Percentiles rank a stretch among this genome's conserved stretches.
Evolutionary conservation across 2,113 vertebrate genomes (phyloP).

Genomic region (Struthio camelus): DNA sequence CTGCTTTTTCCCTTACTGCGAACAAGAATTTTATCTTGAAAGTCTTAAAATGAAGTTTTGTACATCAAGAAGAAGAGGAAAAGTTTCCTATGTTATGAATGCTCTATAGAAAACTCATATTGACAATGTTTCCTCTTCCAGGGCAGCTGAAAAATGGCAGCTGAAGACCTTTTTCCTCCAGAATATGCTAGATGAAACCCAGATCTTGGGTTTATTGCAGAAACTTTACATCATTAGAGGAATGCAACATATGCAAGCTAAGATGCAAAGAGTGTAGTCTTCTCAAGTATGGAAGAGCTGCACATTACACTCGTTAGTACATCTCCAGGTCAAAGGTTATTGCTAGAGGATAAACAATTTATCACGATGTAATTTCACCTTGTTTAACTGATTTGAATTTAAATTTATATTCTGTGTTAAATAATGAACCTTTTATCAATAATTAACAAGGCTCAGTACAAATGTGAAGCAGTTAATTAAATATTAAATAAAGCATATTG

Average conservation of each 20-base stretch:
- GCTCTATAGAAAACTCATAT: not conserved
- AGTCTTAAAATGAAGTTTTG: not conserved
- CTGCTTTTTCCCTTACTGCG: not conserved
- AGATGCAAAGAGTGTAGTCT: not conserved
- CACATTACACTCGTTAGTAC: not conserved
- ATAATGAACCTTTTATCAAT: constrained; percentile 63
- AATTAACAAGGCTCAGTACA: constrained; percentile 56
- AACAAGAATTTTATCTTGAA: not conserved
- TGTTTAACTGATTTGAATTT: constrained; percentile 55
- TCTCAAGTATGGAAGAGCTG: not conserved
- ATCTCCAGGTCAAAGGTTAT: not conserved
- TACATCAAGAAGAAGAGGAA: not conserved
- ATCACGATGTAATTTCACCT: constrained; percentile 30
- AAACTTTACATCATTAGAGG: not conserved
- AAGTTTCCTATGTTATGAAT: not conserved
- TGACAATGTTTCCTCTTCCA: not conserved
- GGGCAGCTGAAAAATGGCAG: not conserved
- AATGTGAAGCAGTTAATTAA: constrained; percentile 67
- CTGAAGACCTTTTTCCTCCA: not conserved
- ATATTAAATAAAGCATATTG: constrained; percentile 62
- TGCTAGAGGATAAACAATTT: constrained; percentile 30
- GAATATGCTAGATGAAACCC: not conserved
- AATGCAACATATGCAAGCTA: not conserved
- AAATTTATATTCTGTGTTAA: constrained; percentile 60
- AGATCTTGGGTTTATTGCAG: not conserved